Conservation (phyloP, 2,113 vertebrate species). For the Albula glossodonta region DNA sequence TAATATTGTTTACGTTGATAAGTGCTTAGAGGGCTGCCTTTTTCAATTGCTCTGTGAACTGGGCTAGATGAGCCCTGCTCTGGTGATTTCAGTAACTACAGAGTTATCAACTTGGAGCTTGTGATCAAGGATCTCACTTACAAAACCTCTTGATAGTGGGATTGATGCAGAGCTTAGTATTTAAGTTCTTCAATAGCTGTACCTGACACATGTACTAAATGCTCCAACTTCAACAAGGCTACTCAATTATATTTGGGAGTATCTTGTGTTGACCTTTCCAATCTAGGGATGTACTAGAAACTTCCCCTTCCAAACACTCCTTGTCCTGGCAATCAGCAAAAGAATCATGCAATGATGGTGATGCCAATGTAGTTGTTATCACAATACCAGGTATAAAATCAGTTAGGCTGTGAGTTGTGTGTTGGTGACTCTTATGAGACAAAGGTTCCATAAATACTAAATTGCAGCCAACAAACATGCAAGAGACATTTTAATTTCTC, state of each 20-base stretch:
- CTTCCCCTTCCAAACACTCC: not conserved
- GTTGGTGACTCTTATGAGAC: slow-evolving; percentile 16
- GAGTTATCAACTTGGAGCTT: slow-evolving; percentile 1
- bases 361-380: not conserved
- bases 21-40: slow-evolving; percentile 23
- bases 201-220: slow-evolving; percentile 21
- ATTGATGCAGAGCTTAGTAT: slow-evolving; percentile 14
- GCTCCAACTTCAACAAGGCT: slow-evolving; percentile 26
- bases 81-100: not conserved
- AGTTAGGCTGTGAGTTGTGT: slow-evolving; percentile 27
- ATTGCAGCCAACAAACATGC: not conserved
- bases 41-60: slow-evolving; percentile 11
- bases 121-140: slow-evolving; percentile 12
- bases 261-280: not conserved
- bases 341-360: not conserved
- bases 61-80: not conserved
- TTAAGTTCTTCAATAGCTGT: slow-evolving; percentile 22
- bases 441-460: slow-evolving; percentile 17
- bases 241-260: slow-evolving; percentile 10
- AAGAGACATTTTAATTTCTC: not conserved
- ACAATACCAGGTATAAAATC: slow-evolving; percentile 28
- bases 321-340: not conserved
- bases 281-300: slow-evolving; percentile 1
- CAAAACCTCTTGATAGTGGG: not conserved
- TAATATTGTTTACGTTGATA: slow-evolving; percentile 34